Conservation (phyloP, 2,888 invertebrate species). For the Drosophila mercatorum region DNA sequence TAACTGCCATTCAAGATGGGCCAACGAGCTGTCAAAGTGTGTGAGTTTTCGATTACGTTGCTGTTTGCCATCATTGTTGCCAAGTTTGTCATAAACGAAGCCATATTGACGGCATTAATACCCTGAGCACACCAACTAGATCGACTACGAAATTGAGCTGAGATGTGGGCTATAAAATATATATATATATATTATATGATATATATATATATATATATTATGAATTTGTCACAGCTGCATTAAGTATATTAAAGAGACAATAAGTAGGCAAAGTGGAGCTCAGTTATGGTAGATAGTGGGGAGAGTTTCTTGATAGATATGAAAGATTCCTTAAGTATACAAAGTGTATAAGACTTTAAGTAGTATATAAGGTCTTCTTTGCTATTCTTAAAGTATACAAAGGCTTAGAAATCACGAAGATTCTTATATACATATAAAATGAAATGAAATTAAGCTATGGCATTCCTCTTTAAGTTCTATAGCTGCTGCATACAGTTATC, state of each 20-base stretch:
- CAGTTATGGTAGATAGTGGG: neutral
- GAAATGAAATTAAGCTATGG: too few species aligned
- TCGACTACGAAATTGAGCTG: conserved; percentile 7
- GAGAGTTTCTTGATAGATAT: too few species aligned
- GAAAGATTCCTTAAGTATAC: too few species aligned
- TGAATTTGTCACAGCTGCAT: too few species aligned
- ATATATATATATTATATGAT: neutral
- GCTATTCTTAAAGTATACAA: too few species aligned
- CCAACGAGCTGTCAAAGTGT: conserved; percentile 20
- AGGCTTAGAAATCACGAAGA: too few species aligned
- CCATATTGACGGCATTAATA: conserved; percentile 65
- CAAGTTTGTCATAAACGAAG: conserved; percentile 73
- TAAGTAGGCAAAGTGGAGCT: neutral
- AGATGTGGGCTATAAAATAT: neutral
- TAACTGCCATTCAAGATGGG: conserved; percentile 27
- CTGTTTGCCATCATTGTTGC: conserved; percentile 53
- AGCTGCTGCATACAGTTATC: too few species aligned
- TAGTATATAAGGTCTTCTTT: too few species aligned
- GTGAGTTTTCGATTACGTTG: conserved; percentile 35
- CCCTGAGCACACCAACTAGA: neutral
- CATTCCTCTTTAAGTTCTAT: too few species aligned
- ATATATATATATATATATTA: neutral
- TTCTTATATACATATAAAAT: too few species aligned
- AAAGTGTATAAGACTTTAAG: too few species aligned
- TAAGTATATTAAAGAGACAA: too few species aligned